Evolutionary conservation across 2,888 invertebrate species (phyloP).

Genomic region (Eumacrocentrus americanus): DNA sequence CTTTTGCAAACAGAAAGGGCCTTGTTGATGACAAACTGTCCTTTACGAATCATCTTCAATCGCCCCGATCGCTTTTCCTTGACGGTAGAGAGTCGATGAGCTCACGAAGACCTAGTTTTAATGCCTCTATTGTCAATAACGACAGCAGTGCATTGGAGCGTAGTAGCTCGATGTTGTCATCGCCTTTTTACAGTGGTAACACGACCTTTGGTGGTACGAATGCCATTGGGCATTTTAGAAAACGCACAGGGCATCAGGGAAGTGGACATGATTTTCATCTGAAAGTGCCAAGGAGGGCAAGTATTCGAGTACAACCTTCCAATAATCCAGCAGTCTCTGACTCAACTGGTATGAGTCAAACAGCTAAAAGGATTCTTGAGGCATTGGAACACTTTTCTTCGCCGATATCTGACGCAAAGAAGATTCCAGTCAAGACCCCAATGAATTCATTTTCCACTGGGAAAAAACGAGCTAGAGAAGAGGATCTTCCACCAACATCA

Average conservation of each 20-base stretch:
- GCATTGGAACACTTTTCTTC: conserved; percentile 83
- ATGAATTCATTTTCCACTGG: not conserved
- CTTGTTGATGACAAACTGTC: conserved; percentile 52
- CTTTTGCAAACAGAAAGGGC: conserved; percentile 45
- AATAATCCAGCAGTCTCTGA: conserved; percentile 52
- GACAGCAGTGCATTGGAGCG: conserved; percentile 61
- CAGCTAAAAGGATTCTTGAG: conserved; percentile 79
- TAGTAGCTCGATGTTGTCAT: conserved; percentile 60
- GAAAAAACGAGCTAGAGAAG: conserved; percentile 45
- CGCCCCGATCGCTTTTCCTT: conserved; percentile 57
- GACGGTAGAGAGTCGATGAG: conserved; percentile 62
- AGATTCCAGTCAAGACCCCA: conserved; percentile 68
- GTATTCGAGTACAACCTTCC: conserved; percentile 63
- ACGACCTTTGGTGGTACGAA: conserved; percentile 78
- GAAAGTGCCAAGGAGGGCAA: conserved; percentile 55
- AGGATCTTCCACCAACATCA: conserved; percentile 35
- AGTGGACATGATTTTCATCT: conserved; percentile 46
- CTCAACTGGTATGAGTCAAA: conserved; percentile 69
- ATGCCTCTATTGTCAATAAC: conserved; percentile 62
- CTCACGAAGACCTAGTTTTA: conserved; percentile 64
- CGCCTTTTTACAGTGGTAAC: conserved; percentile 78
- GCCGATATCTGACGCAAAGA: conserved; percentile 78
- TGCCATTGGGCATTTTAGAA: conserved; percentile 52
- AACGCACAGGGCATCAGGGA: conserved; percentile 37
- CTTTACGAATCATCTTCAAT: conserved; percentile 55